Evolutionary conservation across 2,797 vertebrate genomes (phyloP), one percentile per base, ranked within the genome.

Genomic region (Microcaecilia unicolor): DNA sequence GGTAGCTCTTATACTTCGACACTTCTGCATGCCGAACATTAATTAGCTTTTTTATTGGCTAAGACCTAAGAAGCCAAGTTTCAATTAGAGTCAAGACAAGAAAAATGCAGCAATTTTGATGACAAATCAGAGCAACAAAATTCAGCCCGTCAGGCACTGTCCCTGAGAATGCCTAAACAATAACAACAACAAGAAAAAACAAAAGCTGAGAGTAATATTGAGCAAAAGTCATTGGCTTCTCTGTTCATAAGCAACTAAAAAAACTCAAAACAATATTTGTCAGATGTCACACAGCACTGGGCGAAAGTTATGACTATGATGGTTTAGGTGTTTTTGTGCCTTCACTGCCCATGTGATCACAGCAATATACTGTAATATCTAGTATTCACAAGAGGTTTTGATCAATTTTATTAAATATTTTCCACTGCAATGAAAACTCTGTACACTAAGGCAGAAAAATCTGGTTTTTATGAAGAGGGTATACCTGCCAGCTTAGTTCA

Each of bases 41-140:
- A 79, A 76, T 70, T 74, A 80, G 65, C 76, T n/a, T n/a, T n/a
- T n/a, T 76, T 74, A 70, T 74, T 59, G 71, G 67, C 75, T 78
- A 70, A 27, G 29, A 58, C 58, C 64, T 7, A 34, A 48, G 64
- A 51, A 37, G 67, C 68, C 66, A 72, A 70, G 70, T 74, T 76
- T 72, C 74, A 60, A 67, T 72, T 57, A 63, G 67, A 78, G 52
- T 51, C n/a, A n/a, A 61, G 49, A 38, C 73, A 66, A 31, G 64
- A 68, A 61, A 72, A 68, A 68, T 38, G 43, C 10, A 64, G 64
- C 51, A 61, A 54, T 48, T 54, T 13, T 1, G 39, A 56, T 48
- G 54, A 49, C 51, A 61, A 62, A 75, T 66, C 62, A 65, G 48
- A 67, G 57, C 44, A 51, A 46, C 51, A 67, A 50, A 52, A 67